Percentiles rank a stretch among this genome's conserved stretches.
These are phyloP conservation scores for Xiphydria camelus DNA, from an alignment of 2,888 invertebrate species.

Conservation along the genomic window DNA sequence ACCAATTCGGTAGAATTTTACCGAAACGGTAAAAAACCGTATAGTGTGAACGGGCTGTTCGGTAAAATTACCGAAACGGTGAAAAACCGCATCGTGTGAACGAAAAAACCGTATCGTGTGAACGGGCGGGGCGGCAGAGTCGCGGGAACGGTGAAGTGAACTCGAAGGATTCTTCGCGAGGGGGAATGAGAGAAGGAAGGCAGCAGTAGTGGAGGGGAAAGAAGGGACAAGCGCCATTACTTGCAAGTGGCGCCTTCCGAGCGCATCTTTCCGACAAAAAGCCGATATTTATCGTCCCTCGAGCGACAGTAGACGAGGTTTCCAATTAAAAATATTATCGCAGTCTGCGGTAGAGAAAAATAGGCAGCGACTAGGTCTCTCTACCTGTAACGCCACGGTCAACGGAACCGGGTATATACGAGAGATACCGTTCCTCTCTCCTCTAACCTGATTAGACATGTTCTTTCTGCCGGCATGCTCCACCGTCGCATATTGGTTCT, in stretches of 20 bases:
- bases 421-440: too few relatives aligned
- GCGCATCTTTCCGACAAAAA: slow-evolving; percentile 49
- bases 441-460: too few relatives aligned
- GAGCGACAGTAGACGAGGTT: slow-evolving; percentile 37
- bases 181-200: slow-evolving; percentile 18
- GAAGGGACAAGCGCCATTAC: slow-evolving; percentile 46
- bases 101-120: slow-evolving; percentile 11
- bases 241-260: slow-evolving; percentile 54
- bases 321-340: slow-evolving; percentile 54
- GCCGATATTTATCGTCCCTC: slow-evolving; percentile 52
- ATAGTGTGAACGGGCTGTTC: too few relatives aligned
- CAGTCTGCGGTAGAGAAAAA: slow-evolving; percentile 45
- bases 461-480: too few relatives aligned
- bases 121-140: slow-evolving; percentile 12
- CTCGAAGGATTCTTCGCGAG: slow-evolving; percentile 4
- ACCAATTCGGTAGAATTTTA: too few relatives aligned
- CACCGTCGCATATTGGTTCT: slow-evolving; percentile 43
- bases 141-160: slow-evolving; percentile 7
- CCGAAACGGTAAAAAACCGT: too few relatives aligned
- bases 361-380: too few relatives aligned
- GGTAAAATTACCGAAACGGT: too few relatives aligned
- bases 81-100: too few relatives aligned
- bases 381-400: slow-evolving; percentile 14
- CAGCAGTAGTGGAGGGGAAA: slow-evolving; percentile 20
- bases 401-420: too few relatives aligned